A percentile compares a stretch with the other conserved stretches of the same genome.
These are phyloP conservation scores for Pristionchus entomophagus DNA, from an alignment of 2,888 invertebrate genomes.

Conservation along the genomic window DNA sequence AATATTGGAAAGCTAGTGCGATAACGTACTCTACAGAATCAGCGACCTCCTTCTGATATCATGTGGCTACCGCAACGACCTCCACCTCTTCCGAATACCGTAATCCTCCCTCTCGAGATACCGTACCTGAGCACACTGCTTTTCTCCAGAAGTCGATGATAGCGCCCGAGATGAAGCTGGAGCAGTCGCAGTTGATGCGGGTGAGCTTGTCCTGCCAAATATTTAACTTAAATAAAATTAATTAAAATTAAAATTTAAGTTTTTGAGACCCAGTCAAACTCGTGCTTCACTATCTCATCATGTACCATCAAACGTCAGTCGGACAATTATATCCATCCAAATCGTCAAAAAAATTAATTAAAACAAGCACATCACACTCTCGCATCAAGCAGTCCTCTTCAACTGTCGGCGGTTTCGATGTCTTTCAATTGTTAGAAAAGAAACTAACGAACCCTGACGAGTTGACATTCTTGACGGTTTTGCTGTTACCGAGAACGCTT, in stretches of 20 bases:
- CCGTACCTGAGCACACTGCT: slow-evolving; percentile 88
- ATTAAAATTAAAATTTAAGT: not conserved
- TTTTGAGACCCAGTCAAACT: too few relatives aligned
- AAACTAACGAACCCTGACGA: slow-evolving; percentile 98
- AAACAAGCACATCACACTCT: too few relatives aligned
- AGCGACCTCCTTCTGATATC: too few relatives aligned
- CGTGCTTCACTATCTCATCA: not conserved
- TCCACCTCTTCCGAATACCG: too few relatives aligned
- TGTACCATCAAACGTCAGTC: not conserved
- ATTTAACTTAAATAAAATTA: not conserved
- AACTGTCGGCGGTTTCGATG: not conserved
- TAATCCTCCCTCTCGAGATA: too few relatives aligned
- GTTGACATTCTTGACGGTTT: slow-evolving; percentile 99
- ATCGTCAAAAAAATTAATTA: not conserved
- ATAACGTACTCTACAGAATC: too few relatives aligned
- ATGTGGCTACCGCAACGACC: too few relatives aligned
- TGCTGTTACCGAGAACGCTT: slow-evolving; percentile 99
- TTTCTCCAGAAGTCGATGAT: slow-evolving; percentile 99
- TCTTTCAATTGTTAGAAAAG: not conserved
- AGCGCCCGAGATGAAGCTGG: slow-evolving; percentile 98
- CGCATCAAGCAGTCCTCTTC: not conserved
- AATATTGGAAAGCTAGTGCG: too few relatives aligned
- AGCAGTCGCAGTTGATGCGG: slow-evolving; percentile 98
- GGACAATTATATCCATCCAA: too few relatives aligned
- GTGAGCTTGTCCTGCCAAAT: slow-evolving; percentile 93